phyloP scores from a whole-genome alignment of 2,888 invertebrate genomes.

The Galerucella pusilla region DNA sequence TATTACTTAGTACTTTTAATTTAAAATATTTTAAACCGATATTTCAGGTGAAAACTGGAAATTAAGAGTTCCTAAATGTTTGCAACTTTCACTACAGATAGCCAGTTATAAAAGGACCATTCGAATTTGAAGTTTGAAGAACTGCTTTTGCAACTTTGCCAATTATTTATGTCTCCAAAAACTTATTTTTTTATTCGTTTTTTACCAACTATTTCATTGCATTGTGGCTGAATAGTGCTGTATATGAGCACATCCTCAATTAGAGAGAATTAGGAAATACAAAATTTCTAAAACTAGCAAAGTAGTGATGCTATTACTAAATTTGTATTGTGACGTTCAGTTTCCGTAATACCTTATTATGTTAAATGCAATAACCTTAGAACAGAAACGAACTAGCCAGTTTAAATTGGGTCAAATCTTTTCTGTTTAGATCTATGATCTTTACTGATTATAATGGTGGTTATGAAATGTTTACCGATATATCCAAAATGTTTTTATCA shows the following conservation, averaged over 20 bases:
- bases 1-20: too few relatives aligned
- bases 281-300: background rate
- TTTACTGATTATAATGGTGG: too few relatives aligned
- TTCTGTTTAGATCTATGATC: background rate
- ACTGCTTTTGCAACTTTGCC: too few relatives aligned
- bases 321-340: background rate
- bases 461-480: too few relatives aligned
- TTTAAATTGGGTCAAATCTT: background rate
- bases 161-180: too few relatives aligned
- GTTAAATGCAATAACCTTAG: background rate
- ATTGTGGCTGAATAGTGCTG: background rate
- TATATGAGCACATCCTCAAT: background rate
- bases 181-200: background rate
- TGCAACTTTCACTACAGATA: too few relatives aligned
- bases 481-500: too few relatives aligned
- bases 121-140: too few relatives aligned
- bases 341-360: background rate
- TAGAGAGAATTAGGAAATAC: background rate
- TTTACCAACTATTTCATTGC: background rate
- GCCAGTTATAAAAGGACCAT: too few relatives aligned
- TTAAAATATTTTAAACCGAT: too few relatives aligned
- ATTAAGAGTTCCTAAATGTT: too few relatives aligned
- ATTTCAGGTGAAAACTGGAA: too few relatives aligned
- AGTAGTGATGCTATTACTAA: background rate
- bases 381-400: background rate